These are phyloP conservation scores for Biston stratarius DNA, from an alignment of 2,888 invertebrate genomes.

Conservation along the genomic window DNA sequence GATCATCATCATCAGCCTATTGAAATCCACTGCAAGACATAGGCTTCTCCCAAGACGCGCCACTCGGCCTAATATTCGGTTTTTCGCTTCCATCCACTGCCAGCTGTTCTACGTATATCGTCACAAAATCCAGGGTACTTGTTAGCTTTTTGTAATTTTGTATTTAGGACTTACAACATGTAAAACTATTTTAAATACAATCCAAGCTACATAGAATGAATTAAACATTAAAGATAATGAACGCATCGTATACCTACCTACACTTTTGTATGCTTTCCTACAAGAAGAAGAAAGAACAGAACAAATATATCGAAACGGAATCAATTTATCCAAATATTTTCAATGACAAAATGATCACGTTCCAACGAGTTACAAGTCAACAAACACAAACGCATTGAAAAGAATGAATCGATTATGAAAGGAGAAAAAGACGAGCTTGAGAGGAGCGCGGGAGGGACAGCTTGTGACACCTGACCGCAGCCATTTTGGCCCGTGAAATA, in stretches of 20 bases:
- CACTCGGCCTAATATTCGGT: too few species aligned
- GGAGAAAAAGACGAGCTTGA: slow-evolving; percentile 68
- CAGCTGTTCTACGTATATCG: too few species aligned
- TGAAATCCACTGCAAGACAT: too few species aligned
- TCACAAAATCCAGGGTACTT: too few species aligned
- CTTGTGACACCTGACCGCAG: slow-evolving; percentile 85
- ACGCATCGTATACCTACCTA: background rate
- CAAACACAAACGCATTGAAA: slow-evolving; percentile 71
- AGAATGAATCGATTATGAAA: slow-evolving; percentile 81
- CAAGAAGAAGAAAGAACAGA: background rate
- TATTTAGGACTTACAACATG: too few species aligned
- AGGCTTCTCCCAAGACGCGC: too few species aligned
- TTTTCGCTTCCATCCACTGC: too few species aligned
- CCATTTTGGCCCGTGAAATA: slow-evolving; percentile 86
- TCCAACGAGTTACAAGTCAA: slow-evolving; percentile 48
- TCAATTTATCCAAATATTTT: slow-evolving; percentile 14
- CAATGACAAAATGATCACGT: slow-evolving; percentile 42
- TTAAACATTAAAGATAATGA: too few species aligned
- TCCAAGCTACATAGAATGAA: background rate
- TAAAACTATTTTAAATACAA: too few species aligned
- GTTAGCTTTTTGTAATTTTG: too few species aligned
- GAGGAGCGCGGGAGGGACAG: slow-evolving; percentile 61
- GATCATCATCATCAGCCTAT: too few species aligned
- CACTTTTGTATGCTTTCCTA: background rate
- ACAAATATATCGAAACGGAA: slow-evolving; percentile 8